A percentile compares a stretch with the other conserved stretches of the same genome.
Evolutionary conservation across 2,888 invertebrate genomes (phyloP).

Genomic region (Nudaria mundana): DNA sequence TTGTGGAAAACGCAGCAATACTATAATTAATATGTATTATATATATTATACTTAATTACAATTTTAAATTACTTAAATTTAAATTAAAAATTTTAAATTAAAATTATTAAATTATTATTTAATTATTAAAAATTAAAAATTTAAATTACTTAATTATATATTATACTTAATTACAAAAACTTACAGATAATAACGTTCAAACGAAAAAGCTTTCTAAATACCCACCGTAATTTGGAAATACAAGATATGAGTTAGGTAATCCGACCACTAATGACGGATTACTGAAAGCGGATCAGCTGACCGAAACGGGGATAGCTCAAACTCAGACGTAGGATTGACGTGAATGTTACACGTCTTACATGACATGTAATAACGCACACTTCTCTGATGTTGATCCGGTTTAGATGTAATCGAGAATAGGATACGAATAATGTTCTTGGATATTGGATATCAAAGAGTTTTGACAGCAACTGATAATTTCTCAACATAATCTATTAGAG

Average conservation of each 20-base stretch:
- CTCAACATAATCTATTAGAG: neutral
- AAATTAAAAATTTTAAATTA: too few species aligned
- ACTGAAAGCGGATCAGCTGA: conserved; percentile 33
- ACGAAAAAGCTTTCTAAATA: conserved; percentile 1
- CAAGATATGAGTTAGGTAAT: conserved; percentile 25
- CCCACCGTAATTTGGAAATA: conserved; percentile 10
- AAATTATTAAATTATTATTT: too few species aligned
- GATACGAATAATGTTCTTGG: neutral
- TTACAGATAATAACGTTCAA: neutral
- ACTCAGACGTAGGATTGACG: conserved; percentile 1
- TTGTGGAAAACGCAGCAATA: too few species aligned
- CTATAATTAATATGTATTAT: too few species aligned
- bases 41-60: too few species aligned
- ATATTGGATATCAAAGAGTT: too few species aligned
- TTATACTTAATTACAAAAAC: too few species aligned
- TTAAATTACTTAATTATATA: too few species aligned
- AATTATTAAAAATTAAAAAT: too few species aligned
- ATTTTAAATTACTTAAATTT: too few species aligned
- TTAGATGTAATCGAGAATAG: conserved; percentile 5
- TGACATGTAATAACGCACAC: conserved; percentile 1
- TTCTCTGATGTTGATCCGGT: neutral
- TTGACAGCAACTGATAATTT: neutral
- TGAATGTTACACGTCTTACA: neutral
- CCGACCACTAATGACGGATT: conserved; percentile 48
- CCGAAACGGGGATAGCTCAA: conserved; percentile 20